A percentile compares a stretch with the other conserved stretches of the same genome.
Conservation (phyloP, 2,797 vertebrate species). For the Megaceryle alcyon region DNA sequence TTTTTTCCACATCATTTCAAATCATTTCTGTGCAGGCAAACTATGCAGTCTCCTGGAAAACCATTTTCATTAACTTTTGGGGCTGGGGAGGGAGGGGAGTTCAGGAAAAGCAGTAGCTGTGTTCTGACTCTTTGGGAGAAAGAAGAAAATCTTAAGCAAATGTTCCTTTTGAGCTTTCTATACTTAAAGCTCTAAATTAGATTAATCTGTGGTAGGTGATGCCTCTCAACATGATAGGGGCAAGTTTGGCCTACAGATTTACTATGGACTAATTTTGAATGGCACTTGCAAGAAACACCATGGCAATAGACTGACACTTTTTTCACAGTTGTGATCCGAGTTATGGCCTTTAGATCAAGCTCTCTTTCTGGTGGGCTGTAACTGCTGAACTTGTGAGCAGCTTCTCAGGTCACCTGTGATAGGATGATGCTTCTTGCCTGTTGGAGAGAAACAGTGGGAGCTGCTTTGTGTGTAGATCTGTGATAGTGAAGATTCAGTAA, state of each 20-base stretch:
- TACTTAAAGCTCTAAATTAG: not conserved
- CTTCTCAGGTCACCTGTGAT: not conserved
- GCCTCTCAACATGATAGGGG: not conserved
- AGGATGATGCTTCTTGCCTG: not conserved
- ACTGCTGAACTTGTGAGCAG: not conserved
- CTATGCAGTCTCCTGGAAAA: not conserved
- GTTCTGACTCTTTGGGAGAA: not conserved
- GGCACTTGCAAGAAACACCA: not conserved
- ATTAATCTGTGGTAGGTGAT: not conserved
- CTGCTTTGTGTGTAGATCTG: not conserved
- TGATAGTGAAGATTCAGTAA: rapidly evolving
- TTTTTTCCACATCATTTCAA: too few species aligned
- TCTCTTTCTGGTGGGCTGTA: not conserved
- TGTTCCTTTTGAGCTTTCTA: not conserved
- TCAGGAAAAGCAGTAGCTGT: not conserved
- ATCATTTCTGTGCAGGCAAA: not conserved
- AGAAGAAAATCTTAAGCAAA: not conserved
- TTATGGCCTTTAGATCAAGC: not conserved
- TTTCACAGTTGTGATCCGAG: not conserved
- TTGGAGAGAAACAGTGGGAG: not conserved
- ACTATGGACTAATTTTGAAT: not conserved
- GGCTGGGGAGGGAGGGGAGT: not conserved
- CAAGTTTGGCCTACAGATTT: not conserved
- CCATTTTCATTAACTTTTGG: not conserved
- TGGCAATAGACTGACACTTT: not conserved